phyloP scores from a whole-genome alignment of 2,888 invertebrate species.

The Eremobia ochroleuca region DNA sequence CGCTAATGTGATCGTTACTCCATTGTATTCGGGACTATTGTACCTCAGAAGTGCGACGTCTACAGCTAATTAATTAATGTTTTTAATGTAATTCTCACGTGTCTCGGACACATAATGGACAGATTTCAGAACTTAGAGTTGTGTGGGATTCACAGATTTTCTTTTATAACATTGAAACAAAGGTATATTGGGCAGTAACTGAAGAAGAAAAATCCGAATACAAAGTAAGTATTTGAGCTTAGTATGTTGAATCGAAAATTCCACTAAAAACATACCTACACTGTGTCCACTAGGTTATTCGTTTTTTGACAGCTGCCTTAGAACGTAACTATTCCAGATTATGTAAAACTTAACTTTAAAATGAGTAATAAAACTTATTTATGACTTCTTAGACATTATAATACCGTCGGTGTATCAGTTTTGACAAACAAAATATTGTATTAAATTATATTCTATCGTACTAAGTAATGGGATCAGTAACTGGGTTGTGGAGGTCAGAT shows the following conservation, averaged over 20 bases:
- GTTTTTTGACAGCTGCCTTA: too few relatives aligned
- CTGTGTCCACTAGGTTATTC: too few relatives aligned
- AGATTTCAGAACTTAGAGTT: conserved; percentile 11
- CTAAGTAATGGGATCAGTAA: too few relatives aligned
- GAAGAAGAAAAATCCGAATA: not conserved
- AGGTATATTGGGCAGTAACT: not conserved
- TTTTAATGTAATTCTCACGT: conserved; percentile 18
- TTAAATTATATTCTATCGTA: too few relatives aligned
- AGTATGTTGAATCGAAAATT: not conserved
- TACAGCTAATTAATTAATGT: conserved; percentile 43
- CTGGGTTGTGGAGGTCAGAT: too few relatives aligned
- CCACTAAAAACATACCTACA: not conserved
- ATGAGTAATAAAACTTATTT: too few relatives aligned
- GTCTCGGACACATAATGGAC: conserved; percentile 16
- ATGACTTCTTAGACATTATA: too few relatives aligned
- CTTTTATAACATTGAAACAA: not conserved
- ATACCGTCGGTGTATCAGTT: too few relatives aligned
- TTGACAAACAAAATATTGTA: too few relatives aligned
- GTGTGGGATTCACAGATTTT: not conserved
- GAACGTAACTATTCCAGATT: too few relatives aligned
- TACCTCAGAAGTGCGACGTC: conserved; percentile 23
- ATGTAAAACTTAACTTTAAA: too few relatives aligned
- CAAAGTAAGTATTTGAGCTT: not conserved
- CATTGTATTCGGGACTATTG: conserved; percentile 47
- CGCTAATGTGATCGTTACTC: conserved; percentile 59